phyloP scores from a whole-genome alignment of 2,797 vertebrate species.

The Nyctibius grandis region DNA sequence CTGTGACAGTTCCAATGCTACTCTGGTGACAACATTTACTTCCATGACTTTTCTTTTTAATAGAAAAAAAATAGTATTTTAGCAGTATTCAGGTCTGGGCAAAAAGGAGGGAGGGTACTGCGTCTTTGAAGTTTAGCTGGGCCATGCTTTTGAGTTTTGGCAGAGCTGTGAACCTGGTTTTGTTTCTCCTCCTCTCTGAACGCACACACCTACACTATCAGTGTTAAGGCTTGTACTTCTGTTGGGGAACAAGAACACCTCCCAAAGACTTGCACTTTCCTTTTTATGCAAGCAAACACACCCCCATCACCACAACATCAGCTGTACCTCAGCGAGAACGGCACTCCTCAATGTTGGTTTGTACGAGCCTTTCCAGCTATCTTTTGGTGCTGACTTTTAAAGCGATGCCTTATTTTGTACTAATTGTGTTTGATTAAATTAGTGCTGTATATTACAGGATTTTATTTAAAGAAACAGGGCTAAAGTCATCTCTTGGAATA shows the following conservation, averaged over 20 bases:
- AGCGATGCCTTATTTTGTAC: conserved; percentile 90
- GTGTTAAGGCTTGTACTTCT: conserved; percentile 49
- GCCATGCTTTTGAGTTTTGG: background rate
- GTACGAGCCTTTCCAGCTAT: conserved; percentile 67
- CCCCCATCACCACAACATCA: background rate
- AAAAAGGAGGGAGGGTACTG: background rate
- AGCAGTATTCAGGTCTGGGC: background rate
- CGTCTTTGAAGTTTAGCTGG: background rate
- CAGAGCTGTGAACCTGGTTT: conserved; percentile 44
- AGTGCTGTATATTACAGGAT: conserved; percentile 68
- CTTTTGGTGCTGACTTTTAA: conserved; percentile 86
- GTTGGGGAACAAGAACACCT: conserved; percentile 51
- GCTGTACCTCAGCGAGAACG: conserved; percentile 41
- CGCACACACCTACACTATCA: background rate
- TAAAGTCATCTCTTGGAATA: conserved; percentile 72
- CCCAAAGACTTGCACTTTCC: conserved; percentile 63
- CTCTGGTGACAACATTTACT: background rate
- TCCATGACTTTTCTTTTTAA: background rate
- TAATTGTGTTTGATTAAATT: conserved; percentile 65
- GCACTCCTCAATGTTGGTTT: background rate
- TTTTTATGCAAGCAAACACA: background rate
- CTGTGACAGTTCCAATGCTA: background rate
- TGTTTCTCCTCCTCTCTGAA: conserved; percentile 35
- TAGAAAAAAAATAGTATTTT: background rate
- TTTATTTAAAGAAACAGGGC: conserved; percentile 74